Percentiles rank a stretch among this genome's conserved stretches.
Conservation (phyloP, 2,888 invertebrate genomes). For the Meteorus cinctellus region DNA sequence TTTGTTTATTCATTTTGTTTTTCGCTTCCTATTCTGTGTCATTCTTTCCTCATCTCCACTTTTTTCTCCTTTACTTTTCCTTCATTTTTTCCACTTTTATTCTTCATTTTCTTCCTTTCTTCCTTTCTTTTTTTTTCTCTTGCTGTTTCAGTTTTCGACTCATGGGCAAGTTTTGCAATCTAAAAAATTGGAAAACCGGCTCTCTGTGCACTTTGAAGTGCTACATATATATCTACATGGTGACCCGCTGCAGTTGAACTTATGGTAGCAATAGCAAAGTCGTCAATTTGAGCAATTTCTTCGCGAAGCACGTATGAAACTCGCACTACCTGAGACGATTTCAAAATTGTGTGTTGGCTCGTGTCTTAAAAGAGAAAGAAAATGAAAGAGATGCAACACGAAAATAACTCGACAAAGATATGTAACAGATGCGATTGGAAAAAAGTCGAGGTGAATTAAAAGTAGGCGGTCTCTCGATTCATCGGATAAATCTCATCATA, state of each 20-base stretch:
- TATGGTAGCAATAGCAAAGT: conserved; percentile 35
- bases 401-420: not conserved
- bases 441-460: too few relatives aligned
- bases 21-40: not conserved
- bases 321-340: conserved; percentile 46
- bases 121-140: conserved; percentile 2
- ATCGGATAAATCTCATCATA: too few relatives aligned
- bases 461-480: too few relatives aligned
- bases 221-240: conserved; percentile 2
- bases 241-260: not conserved
- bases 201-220: not conserved
- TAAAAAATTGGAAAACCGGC: conserved; percentile 32
- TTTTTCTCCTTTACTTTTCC: not conserved
- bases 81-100: conserved; percentile 20
- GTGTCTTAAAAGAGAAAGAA: not conserved
- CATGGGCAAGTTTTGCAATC: conserved; percentile 29
- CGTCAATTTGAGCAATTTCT: conserved; percentile 54
- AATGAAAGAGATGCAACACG: not conserved
- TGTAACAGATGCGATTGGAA: not conserved
- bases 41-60: not conserved
- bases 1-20: not conserved
- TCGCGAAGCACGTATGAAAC: conserved; percentile 49
- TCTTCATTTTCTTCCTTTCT: not conserved
- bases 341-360: conserved; percentile 46
- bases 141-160: conserved; percentile 18